A percentile compares a stretch with the other conserved stretches of the same genome.
These are phyloP conservation scores for Pelodytes ibericus DNA, from an alignment of 2,797 vertebrate genomes.

Conservation along the genomic window DNA sequence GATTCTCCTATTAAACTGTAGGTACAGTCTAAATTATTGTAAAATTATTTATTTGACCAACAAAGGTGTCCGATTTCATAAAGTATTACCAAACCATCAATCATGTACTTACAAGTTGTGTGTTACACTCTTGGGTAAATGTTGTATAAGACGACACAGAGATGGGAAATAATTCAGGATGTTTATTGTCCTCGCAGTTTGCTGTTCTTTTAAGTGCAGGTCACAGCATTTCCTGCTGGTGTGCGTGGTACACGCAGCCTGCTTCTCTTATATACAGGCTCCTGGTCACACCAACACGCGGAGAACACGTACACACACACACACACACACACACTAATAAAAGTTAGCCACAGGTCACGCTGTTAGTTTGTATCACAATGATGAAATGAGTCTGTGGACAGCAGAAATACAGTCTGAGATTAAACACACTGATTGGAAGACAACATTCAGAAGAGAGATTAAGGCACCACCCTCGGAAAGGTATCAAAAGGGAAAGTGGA, in stretches of 20 bases:
- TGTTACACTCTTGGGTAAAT: no score
- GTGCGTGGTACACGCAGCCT: no score
- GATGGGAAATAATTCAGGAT: conserved; percentile 55
- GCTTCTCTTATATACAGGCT: no score
- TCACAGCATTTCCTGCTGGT: conserved; percentile 1
- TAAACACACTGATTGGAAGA: conserved; percentile 76
- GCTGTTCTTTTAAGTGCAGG: conserved; percentile 8
- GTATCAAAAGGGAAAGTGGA: conserved; percentile 72
- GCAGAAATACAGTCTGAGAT: background rate
- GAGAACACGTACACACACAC: background rate
- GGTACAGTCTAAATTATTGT: no score
- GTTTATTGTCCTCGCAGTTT: conserved; percentile 7
- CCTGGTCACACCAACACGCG: background rate
- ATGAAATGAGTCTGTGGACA: background rate
- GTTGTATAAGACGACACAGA: conserved; percentile 46
- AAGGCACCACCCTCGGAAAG: conserved; percentile 85
- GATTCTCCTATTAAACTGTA: no score
- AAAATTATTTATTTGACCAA: no score
- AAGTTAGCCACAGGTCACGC: background rate
- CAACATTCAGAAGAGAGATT: conserved; percentile 72
- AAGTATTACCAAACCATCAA: no score
- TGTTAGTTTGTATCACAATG: conserved; percentile 6
- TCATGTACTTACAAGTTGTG: no score
- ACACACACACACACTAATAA: background rate
- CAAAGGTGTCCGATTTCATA: no score